Conservation (phyloP, 1,140 invertebrate genomes). For the Drosophila simulans region DNA sequence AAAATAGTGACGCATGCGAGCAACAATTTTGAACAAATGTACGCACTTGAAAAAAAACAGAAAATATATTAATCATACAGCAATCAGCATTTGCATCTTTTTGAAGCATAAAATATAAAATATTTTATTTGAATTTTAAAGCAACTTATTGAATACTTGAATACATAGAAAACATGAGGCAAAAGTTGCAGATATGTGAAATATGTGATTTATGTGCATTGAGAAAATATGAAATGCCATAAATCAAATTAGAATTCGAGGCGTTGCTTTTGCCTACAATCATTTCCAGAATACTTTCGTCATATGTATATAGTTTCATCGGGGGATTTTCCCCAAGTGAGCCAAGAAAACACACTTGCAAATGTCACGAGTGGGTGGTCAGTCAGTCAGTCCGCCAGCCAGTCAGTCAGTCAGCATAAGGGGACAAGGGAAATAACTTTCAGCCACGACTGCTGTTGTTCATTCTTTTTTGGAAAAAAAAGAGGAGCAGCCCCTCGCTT, state of each 20-base stretch:
- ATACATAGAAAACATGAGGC: too few species aligned
- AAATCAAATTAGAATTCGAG: neutral
- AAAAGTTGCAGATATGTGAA: too few species aligned
- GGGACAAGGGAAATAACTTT: constrained; percentile 4
- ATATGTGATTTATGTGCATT: too few species aligned
- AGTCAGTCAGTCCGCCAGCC: constrained; percentile 1
- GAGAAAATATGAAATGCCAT: neutral
- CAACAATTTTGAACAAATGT: neutral
- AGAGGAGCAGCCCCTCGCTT: neutral
- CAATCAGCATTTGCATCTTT: too few species aligned
- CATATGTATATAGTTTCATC: too few species aligned
- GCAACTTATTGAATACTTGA: too few species aligned
- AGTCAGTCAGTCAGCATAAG: too few species aligned
- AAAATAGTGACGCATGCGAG: neutral
- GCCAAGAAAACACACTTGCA: constrained; percentile 61
- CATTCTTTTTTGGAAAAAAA: constrained; percentile 19
- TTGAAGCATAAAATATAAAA: too few species aligned
- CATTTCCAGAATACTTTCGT: too few species aligned
- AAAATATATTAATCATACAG: too few species aligned
- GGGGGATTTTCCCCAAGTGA: constrained; percentile 1
- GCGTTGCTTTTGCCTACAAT: too few species aligned
- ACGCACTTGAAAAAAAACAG: neutral
- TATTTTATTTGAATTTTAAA: too few species aligned
- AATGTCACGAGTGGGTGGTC: constrained; percentile 49
- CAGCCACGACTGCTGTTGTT: constrained; percentile 16